Percentiles rank a stretch among this genome's conserved stretches.
Conservation (phyloP, 2,113 vertebrate genomes). For the Myotis yumanensis region DNA sequence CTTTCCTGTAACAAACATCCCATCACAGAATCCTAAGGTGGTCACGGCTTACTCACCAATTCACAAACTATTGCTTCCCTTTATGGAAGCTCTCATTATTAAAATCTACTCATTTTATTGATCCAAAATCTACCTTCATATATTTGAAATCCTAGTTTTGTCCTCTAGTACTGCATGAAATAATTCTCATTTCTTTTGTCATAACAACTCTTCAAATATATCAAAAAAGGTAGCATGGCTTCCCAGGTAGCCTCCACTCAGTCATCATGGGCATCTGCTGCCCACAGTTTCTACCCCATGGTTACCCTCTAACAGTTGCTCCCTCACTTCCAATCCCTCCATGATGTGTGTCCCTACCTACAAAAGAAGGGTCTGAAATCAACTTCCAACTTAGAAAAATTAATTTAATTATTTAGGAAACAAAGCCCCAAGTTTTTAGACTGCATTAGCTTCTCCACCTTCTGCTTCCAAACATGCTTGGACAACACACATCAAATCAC, state of each 20-base stretch:
- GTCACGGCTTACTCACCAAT: neutral
- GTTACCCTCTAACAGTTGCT: no score
- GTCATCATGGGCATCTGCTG: neutral
- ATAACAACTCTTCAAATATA: neutral
- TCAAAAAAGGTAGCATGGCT: neutral
- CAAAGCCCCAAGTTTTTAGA: neutral
- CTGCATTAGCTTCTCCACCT: neutral
- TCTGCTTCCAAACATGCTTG: neutral
- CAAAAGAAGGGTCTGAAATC: neutral
- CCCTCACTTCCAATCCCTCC: neutral
- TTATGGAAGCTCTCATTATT: neutral
- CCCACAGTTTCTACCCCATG: neutral
- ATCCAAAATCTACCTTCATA: neutral
- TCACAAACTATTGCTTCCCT: neutral
- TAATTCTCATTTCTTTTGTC: neutral
- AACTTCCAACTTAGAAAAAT: neutral
- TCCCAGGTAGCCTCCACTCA: neutral
- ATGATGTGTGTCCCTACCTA: no score
- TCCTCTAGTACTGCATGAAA: neutral
- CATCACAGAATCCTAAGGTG: neutral
- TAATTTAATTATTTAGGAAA: neutral
- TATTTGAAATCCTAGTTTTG: neutral
- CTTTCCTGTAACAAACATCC: neutral
- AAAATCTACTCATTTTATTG: neutral
- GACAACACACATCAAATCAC: fast-evolving